Evolutionary conservation across 2,888 invertebrate genomes (phyloP).

Genomic region (Heliconius charithonia): DNA sequence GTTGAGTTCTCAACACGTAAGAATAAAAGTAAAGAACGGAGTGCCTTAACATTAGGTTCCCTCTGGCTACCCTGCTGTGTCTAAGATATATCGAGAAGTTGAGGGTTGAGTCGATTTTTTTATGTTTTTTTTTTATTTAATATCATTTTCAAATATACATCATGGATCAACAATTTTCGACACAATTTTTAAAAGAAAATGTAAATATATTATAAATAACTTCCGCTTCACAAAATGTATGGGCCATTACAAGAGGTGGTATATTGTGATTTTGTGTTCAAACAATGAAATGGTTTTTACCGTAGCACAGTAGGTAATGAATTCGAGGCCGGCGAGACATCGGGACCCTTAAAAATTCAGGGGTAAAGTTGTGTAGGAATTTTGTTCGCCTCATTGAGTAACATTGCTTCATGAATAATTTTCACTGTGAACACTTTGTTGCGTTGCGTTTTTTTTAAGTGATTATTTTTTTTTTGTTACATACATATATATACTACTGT

Average conservation of each 20-base stretch:
- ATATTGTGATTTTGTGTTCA: slow-evolving; percentile 82
- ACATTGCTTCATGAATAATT: slow-evolving; percentile 81
- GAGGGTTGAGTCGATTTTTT: no score
- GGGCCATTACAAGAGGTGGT: slow-evolving; percentile 74
- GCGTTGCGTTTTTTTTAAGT: slow-evolving; percentile 26
- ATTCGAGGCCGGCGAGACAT: slow-evolving; percentile 69
- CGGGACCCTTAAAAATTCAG: slow-evolving; percentile 74
- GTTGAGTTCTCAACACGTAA: no score
- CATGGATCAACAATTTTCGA: background rate
- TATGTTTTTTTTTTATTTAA: no score
- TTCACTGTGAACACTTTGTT: slow-evolving; percentile 57
- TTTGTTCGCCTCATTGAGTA: slow-evolving; percentile 80
- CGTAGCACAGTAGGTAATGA: slow-evolving; percentile 68
- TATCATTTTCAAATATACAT: no score
- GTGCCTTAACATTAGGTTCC: no score
- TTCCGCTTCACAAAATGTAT: slow-evolving; percentile 70
- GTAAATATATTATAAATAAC: background rate
- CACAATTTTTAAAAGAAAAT: background rate
- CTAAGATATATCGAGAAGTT: no score
- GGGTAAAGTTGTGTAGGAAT: slow-evolving; percentile 59
- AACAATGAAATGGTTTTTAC: slow-evolving; percentile 77
- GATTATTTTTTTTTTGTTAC: background rate
- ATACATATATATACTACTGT: background rate
- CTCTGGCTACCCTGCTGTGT: no score
- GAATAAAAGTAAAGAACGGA: no score